These are phyloP conservation scores for Sceloporus tristichus DNA, from an alignment of 2,113 vertebrate species.

Conservation along the genomic window DNA sequence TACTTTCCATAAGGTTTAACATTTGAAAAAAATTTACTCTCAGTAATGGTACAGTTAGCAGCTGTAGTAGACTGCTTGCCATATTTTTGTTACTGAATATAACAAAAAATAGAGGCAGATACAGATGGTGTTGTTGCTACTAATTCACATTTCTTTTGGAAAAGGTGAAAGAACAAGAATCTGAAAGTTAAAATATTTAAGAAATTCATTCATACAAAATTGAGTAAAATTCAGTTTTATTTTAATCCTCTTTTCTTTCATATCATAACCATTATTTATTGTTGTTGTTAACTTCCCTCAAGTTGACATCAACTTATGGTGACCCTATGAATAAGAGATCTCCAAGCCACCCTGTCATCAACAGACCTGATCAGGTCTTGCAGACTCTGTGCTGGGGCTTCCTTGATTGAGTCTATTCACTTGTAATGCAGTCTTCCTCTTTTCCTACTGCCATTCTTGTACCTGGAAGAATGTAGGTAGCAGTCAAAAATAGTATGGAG, in stretches of 20 bases:
- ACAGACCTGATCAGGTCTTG: too few species aligned
- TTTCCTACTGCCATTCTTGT: too few species aligned
- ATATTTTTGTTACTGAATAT: conserved; percentile 22
- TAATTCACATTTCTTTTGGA: conserved; percentile 10
- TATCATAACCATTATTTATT: neutral
- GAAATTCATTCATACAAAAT: neutral
- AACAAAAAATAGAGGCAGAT: neutral
- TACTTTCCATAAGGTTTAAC: neutral
- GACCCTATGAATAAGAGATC: too few species aligned
- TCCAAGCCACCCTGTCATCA: too few species aligned
- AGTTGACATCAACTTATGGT: too few species aligned
- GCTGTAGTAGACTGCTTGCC: conserved; percentile 25
- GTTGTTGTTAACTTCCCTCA: too few species aligned
- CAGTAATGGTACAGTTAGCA: conserved; percentile 7
- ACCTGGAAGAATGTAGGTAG: too few species aligned
- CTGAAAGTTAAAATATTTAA: neutral
- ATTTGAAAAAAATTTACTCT: conserved; percentile 11
- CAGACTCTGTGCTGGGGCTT: too few species aligned
- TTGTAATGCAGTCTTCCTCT: too few species aligned
- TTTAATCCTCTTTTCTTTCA: neutral
- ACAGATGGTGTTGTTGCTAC: conserved; percentile 17
- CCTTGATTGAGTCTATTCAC: too few species aligned
- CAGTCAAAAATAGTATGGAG: too few species aligned
- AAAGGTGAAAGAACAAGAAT: conserved; percentile 1
- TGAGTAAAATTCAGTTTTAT: neutral